Percentiles rank a stretch among this genome's conserved stretches.
phyloP scores from a whole-genome alignment of 2,797 vertebrate species.

The Chiloscyllium punctatum region DNA sequence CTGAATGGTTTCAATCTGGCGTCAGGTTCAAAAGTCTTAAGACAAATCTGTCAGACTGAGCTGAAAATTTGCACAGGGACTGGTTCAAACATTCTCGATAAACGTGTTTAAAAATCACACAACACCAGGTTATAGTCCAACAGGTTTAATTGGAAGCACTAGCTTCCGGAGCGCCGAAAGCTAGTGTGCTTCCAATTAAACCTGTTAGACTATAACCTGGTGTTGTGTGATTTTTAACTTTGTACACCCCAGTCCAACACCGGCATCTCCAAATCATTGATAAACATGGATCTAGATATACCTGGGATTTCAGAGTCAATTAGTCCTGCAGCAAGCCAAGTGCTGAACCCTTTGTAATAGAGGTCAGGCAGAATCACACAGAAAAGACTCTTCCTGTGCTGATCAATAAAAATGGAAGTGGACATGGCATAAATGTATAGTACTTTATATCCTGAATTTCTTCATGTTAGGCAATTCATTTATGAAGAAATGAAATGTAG shows the following conservation, averaged over 20 bases:
- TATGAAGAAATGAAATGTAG: not conserved
- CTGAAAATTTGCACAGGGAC: not conserved
- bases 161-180: no score
- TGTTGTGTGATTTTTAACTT: no score
- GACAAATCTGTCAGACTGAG: not conserved
- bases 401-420: not conserved
- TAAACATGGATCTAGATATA: not conserved
- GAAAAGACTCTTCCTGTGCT: not conserved
- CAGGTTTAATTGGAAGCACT: no score
- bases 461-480: not conserved
- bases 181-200: no score
- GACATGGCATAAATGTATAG: not conserved
- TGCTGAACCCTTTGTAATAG: not conserved
- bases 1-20: not conserved
- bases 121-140: no score
- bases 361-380: not conserved
- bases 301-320: not conserved
- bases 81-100: not conserved
- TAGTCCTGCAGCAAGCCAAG: not conserved
- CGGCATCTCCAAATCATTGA: not conserved
- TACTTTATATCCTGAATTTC: not conserved
- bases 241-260: no score
- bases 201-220: no score
- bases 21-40: not conserved
- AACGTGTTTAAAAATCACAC: not conserved